phyloP scores from a whole-genome alignment of 2,888 invertebrate genomes.

The Portevinia maculata region DNA sequence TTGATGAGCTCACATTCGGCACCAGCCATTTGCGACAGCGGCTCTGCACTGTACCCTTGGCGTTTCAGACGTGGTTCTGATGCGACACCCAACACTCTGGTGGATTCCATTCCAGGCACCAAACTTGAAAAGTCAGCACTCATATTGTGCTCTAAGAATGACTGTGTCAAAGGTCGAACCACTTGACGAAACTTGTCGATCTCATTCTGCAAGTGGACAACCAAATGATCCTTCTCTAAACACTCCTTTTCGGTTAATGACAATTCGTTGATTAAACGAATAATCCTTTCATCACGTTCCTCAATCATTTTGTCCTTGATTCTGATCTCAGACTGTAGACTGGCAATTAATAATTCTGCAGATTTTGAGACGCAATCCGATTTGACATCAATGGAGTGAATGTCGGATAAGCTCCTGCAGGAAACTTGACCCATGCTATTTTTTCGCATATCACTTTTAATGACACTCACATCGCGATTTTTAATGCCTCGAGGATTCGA shows the following conservation, averaged over 20 bases:
- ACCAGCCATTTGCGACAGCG: slow-evolving; percentile 85
- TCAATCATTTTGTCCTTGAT: slow-evolving; percentile 77
- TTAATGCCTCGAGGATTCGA: slow-evolving; percentile 40
- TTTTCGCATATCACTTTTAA: slow-evolving; percentile 59
- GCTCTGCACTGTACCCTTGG: slow-evolving; percentile 91
- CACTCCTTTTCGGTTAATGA: slow-evolving; percentile 78
- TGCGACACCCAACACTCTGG: slow-evolving; percentile 84
- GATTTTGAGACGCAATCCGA: slow-evolving; percentile 29
- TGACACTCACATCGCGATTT: slow-evolving; percentile 49
- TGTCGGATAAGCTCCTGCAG: slow-evolving; percentile 62
- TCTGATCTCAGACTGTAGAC: slow-evolving; percentile 76
- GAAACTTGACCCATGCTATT: slow-evolving; percentile 43
- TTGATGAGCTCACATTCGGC: slow-evolving; percentile 86
- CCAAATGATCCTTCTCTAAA: slow-evolving; percentile 89
- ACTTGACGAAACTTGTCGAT: slow-evolving; percentile 93
- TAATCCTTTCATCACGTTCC: slow-evolving; percentile 78
- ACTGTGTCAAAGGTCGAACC: slow-evolving; percentile 87
- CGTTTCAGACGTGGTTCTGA: slow-evolving; percentile 85
- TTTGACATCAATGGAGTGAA: slow-evolving; percentile 26
- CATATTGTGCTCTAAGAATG: slow-evolving; percentile 85
- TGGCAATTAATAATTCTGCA: slow-evolving; percentile 73
- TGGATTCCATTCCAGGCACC: slow-evolving; percentile 84
- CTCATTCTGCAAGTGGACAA: slow-evolving; percentile 91
- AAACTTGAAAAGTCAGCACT: slow-evolving; percentile 82
- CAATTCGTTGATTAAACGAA: slow-evolving; percentile 78